phyloP scores from a whole-genome alignment of 2,888 invertebrate species.

The Trachelus iudaicus region DNA sequence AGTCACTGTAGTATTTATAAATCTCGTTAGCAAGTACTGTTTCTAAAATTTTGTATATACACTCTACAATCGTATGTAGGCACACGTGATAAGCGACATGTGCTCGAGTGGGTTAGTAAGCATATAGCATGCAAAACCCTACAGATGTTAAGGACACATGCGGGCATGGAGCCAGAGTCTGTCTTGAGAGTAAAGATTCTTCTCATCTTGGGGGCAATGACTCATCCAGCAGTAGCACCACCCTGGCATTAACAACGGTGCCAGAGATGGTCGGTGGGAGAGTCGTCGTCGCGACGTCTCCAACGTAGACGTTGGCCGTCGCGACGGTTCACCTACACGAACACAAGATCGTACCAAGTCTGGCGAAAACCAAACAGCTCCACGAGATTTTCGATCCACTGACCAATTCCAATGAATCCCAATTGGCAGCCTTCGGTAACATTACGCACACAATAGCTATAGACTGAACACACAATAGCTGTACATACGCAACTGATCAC shows the following conservation, averaged over 20 bases:
- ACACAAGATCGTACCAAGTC: neutral
- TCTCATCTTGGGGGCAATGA: slow-evolving; percentile 39
- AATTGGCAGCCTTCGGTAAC: neutral
- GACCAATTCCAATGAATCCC: neutral
- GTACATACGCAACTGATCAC: neutral
- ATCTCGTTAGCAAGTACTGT: neutral
- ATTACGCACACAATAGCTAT: neutral
- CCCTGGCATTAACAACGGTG: neutral
- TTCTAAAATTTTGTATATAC: neutral
- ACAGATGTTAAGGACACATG: slow-evolving; percentile 27
- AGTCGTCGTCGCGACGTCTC: neutral
- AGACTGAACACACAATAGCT: neutral
- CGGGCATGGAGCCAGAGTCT: slow-evolving; percentile 44
- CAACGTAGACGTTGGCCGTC: neutral
- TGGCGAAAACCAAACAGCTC: neutral
- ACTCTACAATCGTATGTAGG: neutral
- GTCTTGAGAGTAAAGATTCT: slow-evolving; percentile 35
- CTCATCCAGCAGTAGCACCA: slow-evolving; percentile 26
- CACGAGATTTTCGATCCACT: neutral
- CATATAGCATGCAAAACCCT: neutral
- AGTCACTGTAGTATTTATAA: too few species aligned
- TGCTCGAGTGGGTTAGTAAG: neutral
- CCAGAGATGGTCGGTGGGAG: neutral
- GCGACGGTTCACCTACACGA: neutral
- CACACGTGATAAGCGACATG: neutral